phyloP scores from a whole-genome alignment of 2,888 invertebrate species.

The Parthenolecanium corni region DNA sequence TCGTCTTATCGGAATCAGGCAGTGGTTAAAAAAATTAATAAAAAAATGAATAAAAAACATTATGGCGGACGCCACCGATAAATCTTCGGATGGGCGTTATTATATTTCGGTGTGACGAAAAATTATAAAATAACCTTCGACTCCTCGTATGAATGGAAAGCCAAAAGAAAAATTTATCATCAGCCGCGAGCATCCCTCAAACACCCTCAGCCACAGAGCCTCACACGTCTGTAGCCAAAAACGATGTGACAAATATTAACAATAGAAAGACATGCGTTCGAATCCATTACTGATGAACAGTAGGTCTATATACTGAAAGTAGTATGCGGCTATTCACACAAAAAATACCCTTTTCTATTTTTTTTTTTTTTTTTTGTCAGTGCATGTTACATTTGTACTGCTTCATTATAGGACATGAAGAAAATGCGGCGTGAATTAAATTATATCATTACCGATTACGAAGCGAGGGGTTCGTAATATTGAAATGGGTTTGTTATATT shows the following conservation, averaged over 20 bases:
- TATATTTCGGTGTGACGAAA: not conserved
- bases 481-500: not conserved
- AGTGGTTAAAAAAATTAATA: no score
- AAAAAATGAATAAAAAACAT: no score
- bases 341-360: slow-evolving; percentile 5
- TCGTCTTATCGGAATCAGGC: no score
- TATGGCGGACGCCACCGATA: not conserved
- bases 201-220: not conserved
- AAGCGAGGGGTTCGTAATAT: not conserved
- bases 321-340: not conserved
- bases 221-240: not conserved
- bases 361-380: not conserved
- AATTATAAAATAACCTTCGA: slow-evolving; percentile 7
- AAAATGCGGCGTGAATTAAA: slow-evolving; percentile 12
- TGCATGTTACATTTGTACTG: slow-evolving; percentile 10
- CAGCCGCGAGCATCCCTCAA: slow-evolving; percentile 4
- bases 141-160: not conserved
- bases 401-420: slow-evolving; percentile 9
- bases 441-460: slow-evolving; percentile 7
- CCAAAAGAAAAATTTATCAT: not conserved
- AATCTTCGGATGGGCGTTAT: not conserved
- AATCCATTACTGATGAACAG: slow-evolving; percentile 4
- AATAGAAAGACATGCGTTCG: slow-evolving; percentile 6
- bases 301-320: not conserved
- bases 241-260: slow-evolving; percentile 9